These are phyloP conservation scores for Dendrolimus houi DNA, from an alignment of 2,888 invertebrate species.

Conservation along the genomic window DNA sequence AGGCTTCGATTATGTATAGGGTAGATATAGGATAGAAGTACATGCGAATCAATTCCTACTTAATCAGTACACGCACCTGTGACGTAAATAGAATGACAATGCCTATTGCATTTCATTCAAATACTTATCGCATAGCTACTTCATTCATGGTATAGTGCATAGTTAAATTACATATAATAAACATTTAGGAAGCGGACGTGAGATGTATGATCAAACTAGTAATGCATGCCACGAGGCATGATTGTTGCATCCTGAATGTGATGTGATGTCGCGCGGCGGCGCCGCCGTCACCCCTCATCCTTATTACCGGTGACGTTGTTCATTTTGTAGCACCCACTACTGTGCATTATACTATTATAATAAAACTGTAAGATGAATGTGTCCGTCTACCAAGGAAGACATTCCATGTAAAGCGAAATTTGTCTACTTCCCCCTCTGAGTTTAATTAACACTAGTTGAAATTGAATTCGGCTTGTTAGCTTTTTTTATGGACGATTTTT, in stretches of 20 bases:
- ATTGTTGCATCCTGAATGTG: constrained; percentile 59
- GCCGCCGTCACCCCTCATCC: constrained; percentile 64
- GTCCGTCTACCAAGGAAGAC: not conserved
- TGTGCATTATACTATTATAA: not conserved
- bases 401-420: too few relatives aligned
- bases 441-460: too few relatives aligned
- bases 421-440: too few relatives aligned
- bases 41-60: too few relatives aligned
- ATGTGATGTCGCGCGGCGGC: constrained; percentile 31
- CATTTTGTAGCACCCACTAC: not conserved
- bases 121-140: not conserved
- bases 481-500: too few relatives aligned
- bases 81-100: not conserved
- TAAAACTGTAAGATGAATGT: not conserved
- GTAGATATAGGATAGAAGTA: too few relatives aligned
- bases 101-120: not conserved
- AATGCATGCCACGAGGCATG: constrained; percentile 28
- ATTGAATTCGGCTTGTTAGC: too few relatives aligned
- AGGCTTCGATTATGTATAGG: too few relatives aligned
- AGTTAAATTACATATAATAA: not conserved
- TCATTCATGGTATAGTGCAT: not conserved
- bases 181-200: constrained; percentile 12
- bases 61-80: too few relatives aligned
- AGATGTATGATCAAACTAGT: constrained; percentile 16
- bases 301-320: constrained; percentile 44